phyloP scores from a whole-genome alignment of 2,797 vertebrate genomes.

The Acanthurus tractus region DNA sequence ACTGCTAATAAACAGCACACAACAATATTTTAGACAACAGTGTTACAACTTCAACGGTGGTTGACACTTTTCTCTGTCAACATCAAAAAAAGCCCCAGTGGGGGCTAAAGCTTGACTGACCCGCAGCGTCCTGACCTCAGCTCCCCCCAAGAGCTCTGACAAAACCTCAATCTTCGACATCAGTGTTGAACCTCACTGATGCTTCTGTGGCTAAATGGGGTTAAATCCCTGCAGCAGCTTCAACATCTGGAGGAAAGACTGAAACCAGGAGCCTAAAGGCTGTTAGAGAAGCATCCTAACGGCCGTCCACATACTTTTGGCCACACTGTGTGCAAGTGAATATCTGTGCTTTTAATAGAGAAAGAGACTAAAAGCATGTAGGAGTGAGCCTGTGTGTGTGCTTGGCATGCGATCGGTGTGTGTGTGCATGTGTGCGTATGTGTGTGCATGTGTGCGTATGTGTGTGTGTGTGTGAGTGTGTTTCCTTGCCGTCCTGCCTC shows the following conservation, averaged over 20 bases:
- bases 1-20: no score
- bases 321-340: neutral
- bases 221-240: neutral
- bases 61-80: neutral
- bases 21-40: neutral
- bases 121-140: neutral
- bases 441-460: constrained; percentile 17
- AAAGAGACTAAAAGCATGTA: constrained; percentile 41
- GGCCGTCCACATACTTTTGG: constrained; percentile 19
- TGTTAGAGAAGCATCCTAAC: neutral
- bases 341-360: constrained; percentile 36
- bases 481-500: constrained; percentile 14
- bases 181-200: neutral
- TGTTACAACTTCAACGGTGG: neutral
- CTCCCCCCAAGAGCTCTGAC: neutral
- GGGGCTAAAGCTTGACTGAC: no score
- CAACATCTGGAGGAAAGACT: neutral
- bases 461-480: constrained; percentile 24
- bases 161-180: neutral
- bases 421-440: neutral
- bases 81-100: neutral
- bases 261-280: neutral
- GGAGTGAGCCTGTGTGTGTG: constrained; percentile 35
- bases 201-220: neutral
- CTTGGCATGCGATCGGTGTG: constrained; percentile 9